Conservation (phyloP, 2,888 invertebrate genomes). For the Nephrotoma guestfalica region DNA sequence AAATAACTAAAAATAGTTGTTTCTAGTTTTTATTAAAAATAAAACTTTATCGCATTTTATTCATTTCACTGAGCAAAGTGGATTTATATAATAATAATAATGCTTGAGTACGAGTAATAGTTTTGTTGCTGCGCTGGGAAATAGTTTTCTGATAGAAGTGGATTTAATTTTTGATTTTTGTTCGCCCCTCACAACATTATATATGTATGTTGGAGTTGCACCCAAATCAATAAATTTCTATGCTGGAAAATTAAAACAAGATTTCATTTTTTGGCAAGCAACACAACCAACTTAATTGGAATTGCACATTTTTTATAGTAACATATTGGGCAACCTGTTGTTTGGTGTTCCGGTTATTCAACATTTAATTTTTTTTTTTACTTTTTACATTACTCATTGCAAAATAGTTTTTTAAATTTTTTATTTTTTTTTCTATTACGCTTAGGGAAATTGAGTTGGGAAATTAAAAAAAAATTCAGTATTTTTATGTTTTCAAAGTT, state of each 20-base stretch:
- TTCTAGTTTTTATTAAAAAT: not conserved
- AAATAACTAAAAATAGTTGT: not conserved
- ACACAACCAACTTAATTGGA: not conserved
- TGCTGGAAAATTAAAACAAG: no score
- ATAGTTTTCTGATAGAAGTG: not conserved
- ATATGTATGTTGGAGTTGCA: no score
- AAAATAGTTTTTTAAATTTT: no score
- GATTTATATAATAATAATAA: not conserved
- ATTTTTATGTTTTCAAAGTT: no score
- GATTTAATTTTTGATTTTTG: not conserved
- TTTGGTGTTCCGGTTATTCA: not conserved
- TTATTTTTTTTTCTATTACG: no score
- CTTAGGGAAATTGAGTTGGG: no score
- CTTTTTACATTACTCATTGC: not conserved
- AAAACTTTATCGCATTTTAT: not conserved
- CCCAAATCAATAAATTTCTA: no score
- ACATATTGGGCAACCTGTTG: not conserved
- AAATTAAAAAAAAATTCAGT: no score
- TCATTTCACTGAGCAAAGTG: not conserved
- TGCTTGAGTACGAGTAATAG: not conserved
- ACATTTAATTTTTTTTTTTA: not conserved
- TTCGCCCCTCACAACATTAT: no score
- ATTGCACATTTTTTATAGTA: not conserved
- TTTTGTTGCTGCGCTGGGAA: not conserved
- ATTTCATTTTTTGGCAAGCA: not conserved